phyloP scores from a whole-genome alignment of 2,797 vertebrate genomes.

The Gymnopithys bicolor region DNA sequence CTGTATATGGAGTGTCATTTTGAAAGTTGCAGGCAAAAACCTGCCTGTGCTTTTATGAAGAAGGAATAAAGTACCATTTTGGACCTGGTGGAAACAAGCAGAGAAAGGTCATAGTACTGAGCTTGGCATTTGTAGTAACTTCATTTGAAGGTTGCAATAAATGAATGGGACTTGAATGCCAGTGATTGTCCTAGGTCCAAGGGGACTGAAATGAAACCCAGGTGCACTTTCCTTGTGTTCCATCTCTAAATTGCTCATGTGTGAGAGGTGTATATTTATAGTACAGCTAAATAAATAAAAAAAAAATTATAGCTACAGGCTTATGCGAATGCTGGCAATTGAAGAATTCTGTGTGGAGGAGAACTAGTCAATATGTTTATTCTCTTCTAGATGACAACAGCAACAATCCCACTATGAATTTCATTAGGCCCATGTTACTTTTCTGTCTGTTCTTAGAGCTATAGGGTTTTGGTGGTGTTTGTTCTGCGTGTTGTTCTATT shows the following conservation, averaged over 20 bases:
- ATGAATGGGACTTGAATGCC: neutral
- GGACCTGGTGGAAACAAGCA: accelerated
- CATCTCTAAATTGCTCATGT: neutral
- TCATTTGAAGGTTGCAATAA: neutral
- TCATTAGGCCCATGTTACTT: neutral
- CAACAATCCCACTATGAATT: neutral
- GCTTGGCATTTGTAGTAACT: neutral
- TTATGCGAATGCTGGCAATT: neutral
- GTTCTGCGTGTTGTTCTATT: neutral
- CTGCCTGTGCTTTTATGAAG: neutral
- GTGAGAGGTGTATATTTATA: neutral
- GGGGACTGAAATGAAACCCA: neutral
- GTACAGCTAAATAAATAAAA: neutral
- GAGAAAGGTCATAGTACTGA: neutral
- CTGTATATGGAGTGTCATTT: neutral
- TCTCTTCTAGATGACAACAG: neutral
- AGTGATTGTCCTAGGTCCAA: neutral
- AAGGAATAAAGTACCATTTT: neutral
- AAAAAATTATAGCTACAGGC: neutral
- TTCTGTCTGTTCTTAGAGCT: neutral
- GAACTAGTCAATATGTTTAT: neutral
- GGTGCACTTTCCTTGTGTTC: neutral
- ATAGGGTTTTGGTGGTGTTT: neutral
- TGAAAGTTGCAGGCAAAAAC: neutral
- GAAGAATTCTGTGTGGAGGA: neutral